Percentiles rank a stretch among this genome's conserved stretches.
Conservation (phyloP, 1,140 invertebrate genomes). For the Heliconius melpomene region DNA sequence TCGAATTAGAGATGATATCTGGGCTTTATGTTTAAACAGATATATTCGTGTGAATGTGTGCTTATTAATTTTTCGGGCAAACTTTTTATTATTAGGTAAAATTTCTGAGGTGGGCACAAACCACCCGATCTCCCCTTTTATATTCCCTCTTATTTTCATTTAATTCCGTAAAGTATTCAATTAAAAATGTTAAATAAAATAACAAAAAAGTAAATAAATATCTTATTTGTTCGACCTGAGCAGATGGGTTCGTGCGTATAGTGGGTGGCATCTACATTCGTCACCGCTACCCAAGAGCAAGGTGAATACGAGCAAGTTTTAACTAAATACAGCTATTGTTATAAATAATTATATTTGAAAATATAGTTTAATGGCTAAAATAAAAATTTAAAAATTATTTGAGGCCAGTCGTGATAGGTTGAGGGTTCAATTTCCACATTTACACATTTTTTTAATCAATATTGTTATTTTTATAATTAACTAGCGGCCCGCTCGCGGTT, state of each 20-base stretch:
- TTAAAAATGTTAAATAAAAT: slow-evolving; percentile 44
- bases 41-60: too few relatives aligned
- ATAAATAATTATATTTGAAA: neutral
- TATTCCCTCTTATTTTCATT: neutral
- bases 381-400: neutral
- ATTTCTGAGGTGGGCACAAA: too few relatives aligned
- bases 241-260: slow-evolving; percentile 56
- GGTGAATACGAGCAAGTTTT: slow-evolving; percentile 12
- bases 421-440: too few relatives aligned
- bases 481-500: too few relatives aligned
- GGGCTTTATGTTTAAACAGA: too few relatives aligned
- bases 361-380: neutral
- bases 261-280: slow-evolving; percentile 76
- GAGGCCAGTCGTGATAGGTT: too few relatives aligned
- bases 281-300: slow-evolving; percentile 52
- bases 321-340: neutral
- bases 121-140: too few relatives aligned
- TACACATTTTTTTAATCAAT: too few relatives aligned
- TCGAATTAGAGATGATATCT: too few relatives aligned
- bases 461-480: too few relatives aligned
- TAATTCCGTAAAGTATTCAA: slow-evolving; percentile 41
- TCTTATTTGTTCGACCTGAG: slow-evolving; percentile 54
- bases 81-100: too few relatives aligned
- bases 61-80: too few relatives aligned
- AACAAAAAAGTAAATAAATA: slow-evolving; percentile 50